Conservation (phyloP, 2,888 invertebrate genomes). For the Nemoura dubitans region DNA sequence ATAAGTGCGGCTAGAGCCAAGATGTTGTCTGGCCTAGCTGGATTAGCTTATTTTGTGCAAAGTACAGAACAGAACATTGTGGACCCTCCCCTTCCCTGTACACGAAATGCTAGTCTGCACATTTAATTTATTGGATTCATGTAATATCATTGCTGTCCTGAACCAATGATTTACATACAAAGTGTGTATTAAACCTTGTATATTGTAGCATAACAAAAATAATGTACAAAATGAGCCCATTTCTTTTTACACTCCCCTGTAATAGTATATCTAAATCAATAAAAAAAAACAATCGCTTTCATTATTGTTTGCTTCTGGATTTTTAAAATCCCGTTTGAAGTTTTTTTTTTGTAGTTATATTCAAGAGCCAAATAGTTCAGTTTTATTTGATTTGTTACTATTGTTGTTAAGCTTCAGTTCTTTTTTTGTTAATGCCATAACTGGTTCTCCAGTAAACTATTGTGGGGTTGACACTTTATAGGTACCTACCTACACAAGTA, state of each 20-base stretch:
- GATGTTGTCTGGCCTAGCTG: not conserved
- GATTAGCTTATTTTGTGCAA: not conserved
- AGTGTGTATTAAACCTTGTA: conserved; percentile 37
- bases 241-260: not conserved
- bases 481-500: too few relatives aligned
- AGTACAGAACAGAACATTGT: conserved; percentile 33
- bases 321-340: not conserved
- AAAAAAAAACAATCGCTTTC: not conserved
- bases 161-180: conserved; percentile 32
- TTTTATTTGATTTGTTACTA: conserved; percentile 1
- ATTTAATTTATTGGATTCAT: conserved; percentile 37
- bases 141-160: conserved; percentile 34
- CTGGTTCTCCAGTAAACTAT: not conserved
- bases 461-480: not conserved
- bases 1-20: not conserved
- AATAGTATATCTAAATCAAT: not conserved
- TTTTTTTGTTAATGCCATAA: not conserved
- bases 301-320: not conserved
- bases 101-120: conserved; percentile 50
- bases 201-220: conserved; percentile 13
- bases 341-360: not conserved
- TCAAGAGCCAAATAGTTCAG: not conserved
- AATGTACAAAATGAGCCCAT: not conserved
- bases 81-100: conserved; percentile 28
- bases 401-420: not conserved